These are phyloP conservation scores for Ormyrus labotus DNA, from an alignment of 2,888 invertebrate genomes.

Conservation along the genomic window DNA sequence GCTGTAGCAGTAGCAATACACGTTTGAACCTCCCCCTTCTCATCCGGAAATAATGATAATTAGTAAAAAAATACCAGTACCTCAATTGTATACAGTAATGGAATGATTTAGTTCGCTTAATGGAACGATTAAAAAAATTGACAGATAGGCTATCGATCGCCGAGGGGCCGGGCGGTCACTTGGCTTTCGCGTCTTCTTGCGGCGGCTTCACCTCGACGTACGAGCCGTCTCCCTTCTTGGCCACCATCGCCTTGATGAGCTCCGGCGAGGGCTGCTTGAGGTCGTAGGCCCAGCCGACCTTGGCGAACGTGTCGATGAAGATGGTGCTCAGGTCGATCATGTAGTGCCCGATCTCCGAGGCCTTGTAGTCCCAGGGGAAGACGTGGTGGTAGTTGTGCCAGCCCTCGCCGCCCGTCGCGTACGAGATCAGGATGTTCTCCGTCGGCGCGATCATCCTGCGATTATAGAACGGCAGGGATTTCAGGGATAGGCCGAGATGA, in stretches of 20 bases:
- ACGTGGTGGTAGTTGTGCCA: slow-evolving; percentile 89
- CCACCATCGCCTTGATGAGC: slow-evolving; percentile 77
- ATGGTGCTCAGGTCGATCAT: slow-evolving; percentile 82
- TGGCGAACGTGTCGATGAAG: slow-evolving; percentile 83
- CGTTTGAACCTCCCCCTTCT: too few relatives aligned
- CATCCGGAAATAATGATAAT: too few relatives aligned
- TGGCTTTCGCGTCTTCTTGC: too few relatives aligned
- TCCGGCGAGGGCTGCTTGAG: slow-evolving; percentile 81
- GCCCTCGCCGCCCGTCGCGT: slow-evolving; percentile 74
- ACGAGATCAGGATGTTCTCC: slow-evolving; percentile 65
- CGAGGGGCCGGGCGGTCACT: too few relatives aligned
- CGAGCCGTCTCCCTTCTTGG: slow-evolving; percentile 78
- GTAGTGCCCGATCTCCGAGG: slow-evolving; percentile 85
- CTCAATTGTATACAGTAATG: too few relatives aligned
- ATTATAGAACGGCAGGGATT: background rate
- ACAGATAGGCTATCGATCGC: too few relatives aligned
- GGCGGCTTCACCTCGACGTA: slow-evolving; percentile 1
- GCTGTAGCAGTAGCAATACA: too few relatives aligned
- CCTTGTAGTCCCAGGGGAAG: slow-evolving; percentile 95
- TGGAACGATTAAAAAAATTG: too few relatives aligned
- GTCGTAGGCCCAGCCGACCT: slow-evolving; percentile 87
- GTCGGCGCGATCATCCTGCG: slow-evolving; percentile 59
- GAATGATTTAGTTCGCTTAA: too few relatives aligned
- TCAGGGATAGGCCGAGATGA: background rate
- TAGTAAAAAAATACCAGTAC: too few relatives aligned